phyloP scores from a whole-genome alignment of 1,140 invertebrate species.

The Metaphire vulgaris region DNA sequence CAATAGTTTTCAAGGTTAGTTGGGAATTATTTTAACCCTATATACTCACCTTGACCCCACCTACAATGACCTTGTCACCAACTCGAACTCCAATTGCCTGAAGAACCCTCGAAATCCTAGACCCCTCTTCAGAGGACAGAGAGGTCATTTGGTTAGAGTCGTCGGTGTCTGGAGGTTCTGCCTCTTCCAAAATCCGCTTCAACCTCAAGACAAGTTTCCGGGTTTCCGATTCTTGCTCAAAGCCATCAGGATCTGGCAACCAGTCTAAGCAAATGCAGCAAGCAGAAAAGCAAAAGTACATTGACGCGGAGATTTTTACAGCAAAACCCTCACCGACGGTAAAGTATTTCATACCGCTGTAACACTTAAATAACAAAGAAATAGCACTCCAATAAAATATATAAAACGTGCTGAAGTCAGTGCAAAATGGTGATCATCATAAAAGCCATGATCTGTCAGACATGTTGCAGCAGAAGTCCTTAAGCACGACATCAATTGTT shows the following conservation, averaged over 20 bases:
- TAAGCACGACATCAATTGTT: too few species aligned
- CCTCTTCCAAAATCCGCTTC: slow-evolving; percentile 46
- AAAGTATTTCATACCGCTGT: too few species aligned
- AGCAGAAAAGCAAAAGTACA: neutral
- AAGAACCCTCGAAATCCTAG: slow-evolving; percentile 40
- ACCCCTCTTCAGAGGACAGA: neutral
- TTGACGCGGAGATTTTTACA: too few species aligned
- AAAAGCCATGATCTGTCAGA: too few species aligned
- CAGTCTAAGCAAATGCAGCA: slow-evolving; percentile 48
- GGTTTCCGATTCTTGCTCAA: slow-evolving; percentile 51
- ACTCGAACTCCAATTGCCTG: slow-evolving; percentile 54
- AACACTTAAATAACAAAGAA: too few species aligned
- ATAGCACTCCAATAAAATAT: too few species aligned
- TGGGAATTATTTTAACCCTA: neutral
- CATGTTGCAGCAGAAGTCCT: too few species aligned
- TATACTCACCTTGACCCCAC: slow-evolving; percentile 30
- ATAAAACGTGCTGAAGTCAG: too few species aligned
- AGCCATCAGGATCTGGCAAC: slow-evolving; percentile 52
- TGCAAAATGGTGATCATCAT: too few species aligned
- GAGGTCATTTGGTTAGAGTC: neutral
- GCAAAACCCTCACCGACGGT: too few species aligned
- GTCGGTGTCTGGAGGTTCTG: slow-evolving; percentile 34
- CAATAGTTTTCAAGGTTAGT: too few species aligned
- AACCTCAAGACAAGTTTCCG: slow-evolving; percentile 43
- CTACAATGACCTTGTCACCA: slow-evolving; percentile 54